Base-by-base conservation (phyloP, 2,888 invertebrate species). In the Diachrysia chrysitis region DNA sequence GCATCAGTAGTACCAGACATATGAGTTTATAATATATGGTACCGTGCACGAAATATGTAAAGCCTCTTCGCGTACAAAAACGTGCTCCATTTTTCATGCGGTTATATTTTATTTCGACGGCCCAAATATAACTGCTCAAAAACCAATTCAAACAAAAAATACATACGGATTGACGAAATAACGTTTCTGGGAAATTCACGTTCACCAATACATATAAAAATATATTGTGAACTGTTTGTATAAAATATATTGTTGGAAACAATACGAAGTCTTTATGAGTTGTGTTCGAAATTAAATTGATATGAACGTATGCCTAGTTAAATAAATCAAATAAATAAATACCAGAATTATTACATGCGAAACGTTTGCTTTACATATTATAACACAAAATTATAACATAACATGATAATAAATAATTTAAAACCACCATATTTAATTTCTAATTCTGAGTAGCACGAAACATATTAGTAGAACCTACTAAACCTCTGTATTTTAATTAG, bases 81-180 rank as follows among this genome's bases (percentile, higher is more conserved):
- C 1, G 12, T 51, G 12, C 7, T 42, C 21, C 48, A 51, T 51
- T 19, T 51, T 51, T 51, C 19, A 51, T 51, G 10, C 48, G 3
- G 48, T 51, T 51, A 51, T 51, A n/a, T n/a, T n/a, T 51, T 51
- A 51, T 51, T 21, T 51, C 21, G 48, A 0, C 19, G 21, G 7
- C 19, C 48, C 48, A 51, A 51, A 51, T 51, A 51, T 21, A 21
- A 51, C 48, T 21, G 48, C 48, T 51, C 48, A 51, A 51, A 51
- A 19, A 21, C 12, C 48, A 51, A 51, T 51, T 19, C 19, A 51
- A 51, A 51, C 48, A 51, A 51, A 51, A 51, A 51, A 19, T 51
- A 51, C 48, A 51, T 10, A 51, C 21, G 48, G 48, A 51, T 51
- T 19, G 48, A 51, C 48, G 19, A 51, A 51, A 42, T 42, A 51